Conservation (phyloP, 1,140 invertebrate genomes). For the Reticulitermes speratus region DNA sequence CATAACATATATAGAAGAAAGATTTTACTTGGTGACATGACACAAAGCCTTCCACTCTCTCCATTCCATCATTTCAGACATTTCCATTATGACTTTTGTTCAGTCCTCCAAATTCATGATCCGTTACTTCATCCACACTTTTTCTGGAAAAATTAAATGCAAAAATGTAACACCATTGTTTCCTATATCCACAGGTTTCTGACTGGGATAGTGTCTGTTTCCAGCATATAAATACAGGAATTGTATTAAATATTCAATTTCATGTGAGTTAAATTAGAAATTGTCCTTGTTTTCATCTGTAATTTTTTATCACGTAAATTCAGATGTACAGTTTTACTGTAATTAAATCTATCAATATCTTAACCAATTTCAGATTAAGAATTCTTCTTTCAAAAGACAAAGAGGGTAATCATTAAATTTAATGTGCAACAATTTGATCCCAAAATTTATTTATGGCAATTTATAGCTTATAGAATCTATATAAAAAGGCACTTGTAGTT, state of each 20-base stretch:
- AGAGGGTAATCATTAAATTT: not conserved
- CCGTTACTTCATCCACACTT: not conserved
- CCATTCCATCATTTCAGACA: not conserved
- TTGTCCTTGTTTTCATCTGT: not conserved
- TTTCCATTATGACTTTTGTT: not conserved
- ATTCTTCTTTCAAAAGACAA: not conserved
- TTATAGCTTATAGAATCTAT: not conserved
- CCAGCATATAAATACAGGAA: not conserved
- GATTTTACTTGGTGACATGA: not conserved
- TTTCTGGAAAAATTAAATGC: not conserved
- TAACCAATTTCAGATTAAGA: not conserved
- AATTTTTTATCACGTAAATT: not conserved
- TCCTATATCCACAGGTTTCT: not conserved
- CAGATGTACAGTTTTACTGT: not conserved
- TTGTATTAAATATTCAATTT: not conserved
- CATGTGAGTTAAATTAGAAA: not conserved
- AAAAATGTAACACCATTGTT: not conserved
- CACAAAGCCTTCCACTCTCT: not conserved
- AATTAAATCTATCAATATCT: not conserved
- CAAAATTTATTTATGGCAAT: not conserved
- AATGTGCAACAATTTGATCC: constrained; percentile 11
- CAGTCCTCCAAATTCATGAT: not conserved
- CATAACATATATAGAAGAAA: no score
- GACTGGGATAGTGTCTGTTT: not conserved
- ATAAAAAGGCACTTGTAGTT: constrained; percentile 5